A percentile compares a stretch with the other conserved stretches of the same genome.
These are phyloP conservation scores for Taxidea taxus DNA, from an alignment of 2,113 vertebrate genomes.

Conservation along the genomic window DNA sequence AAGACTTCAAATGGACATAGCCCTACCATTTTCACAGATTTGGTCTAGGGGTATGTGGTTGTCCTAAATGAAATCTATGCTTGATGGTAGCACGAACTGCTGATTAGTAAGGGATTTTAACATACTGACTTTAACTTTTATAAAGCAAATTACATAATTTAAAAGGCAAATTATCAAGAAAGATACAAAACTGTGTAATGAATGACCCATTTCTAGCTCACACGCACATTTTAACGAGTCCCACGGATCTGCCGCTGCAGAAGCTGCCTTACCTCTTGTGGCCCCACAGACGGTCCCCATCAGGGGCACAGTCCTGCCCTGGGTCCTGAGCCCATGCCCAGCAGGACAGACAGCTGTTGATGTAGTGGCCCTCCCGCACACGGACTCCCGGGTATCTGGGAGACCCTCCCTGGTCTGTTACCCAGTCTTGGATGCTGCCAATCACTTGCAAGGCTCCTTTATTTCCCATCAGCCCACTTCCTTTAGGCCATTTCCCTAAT, in stretches of 20 bases:
- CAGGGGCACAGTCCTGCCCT: rapidly evolving
- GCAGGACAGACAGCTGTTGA: rapidly evolving
- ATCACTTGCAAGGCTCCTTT: background rate
- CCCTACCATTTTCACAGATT: background rate
- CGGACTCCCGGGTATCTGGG: rapidly evolving
- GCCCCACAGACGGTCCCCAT: background rate
- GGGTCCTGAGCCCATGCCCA: background rate
- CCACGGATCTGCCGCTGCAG: background rate
- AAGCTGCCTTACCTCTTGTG: rapidly evolving
- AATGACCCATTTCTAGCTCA: background rate
- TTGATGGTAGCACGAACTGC: background rate
- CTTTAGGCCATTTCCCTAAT: background rate
- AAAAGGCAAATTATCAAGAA: background rate
- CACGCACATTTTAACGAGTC: no score
- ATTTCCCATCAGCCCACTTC: background rate
- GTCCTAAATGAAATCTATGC: background rate
- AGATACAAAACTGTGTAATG: background rate
- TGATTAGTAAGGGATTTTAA: background rate
- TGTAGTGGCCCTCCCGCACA: rapidly evolving
- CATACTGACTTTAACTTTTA: background rate
- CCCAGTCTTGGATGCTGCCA: rapidly evolving
- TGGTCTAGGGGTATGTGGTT: no score
- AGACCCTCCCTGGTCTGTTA: background rate
- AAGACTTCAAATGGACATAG: background rate
- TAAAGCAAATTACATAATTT: background rate